Conservation (phyloP, 2,113 vertebrate species). For the Oreochromis niloticus region DNA sequence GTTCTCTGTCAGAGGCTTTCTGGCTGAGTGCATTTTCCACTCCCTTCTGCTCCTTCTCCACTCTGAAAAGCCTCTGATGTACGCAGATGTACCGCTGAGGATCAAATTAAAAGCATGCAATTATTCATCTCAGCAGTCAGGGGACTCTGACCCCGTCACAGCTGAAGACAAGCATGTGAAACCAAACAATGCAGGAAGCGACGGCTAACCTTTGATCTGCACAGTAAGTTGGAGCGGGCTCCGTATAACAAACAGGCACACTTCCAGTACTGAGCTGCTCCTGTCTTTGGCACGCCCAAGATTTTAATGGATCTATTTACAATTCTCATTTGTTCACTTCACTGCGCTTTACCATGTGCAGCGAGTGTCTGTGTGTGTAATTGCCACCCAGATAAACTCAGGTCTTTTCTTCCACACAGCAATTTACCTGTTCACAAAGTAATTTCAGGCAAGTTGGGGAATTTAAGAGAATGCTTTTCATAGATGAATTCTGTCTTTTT, state of each 20-base stretch:
- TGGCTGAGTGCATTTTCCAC: constrained; percentile 22
- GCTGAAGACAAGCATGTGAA: constrained; percentile 32
- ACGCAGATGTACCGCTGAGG: neutral
- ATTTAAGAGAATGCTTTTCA: neutral
- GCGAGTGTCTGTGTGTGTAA: neutral
- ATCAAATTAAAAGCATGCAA: constrained; percentile 56
- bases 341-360: neutral
- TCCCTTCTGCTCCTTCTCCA: neutral
- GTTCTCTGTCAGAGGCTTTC: constrained; percentile 23
- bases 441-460: neutral
- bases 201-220: neutral
- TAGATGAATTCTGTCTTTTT: neutral
- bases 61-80: neutral
- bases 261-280: neutral
- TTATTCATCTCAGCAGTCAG: constrained; percentile 30
- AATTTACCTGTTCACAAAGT: neutral
- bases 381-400: neutral
- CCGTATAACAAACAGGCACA: neutral
- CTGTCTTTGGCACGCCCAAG: neutral
- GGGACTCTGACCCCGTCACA: constrained; percentile 41
- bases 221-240: neutral
- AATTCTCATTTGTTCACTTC: neutral
- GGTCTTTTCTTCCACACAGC: neutral
- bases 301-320: constrained; percentile 31
- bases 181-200: constrained; percentile 10